Percentiles rank a stretch among this genome's conserved stretches.
Evolutionary conservation across 2,888 invertebrate genomes (phyloP).

Genomic region (Brenthis hecate): DNA sequence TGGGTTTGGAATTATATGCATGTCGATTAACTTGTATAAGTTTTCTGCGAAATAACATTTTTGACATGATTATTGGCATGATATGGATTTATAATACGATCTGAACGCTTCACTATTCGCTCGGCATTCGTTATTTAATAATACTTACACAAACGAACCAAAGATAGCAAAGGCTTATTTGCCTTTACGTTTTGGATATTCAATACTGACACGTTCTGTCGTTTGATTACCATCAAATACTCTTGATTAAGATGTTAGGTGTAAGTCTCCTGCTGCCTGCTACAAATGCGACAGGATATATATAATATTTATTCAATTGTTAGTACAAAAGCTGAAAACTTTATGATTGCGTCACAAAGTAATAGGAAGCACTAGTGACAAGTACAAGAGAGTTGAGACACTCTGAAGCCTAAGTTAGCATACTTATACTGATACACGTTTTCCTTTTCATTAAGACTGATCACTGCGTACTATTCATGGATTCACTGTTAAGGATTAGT

Average conservation of each 20-base stretch:
- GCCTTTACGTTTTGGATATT: slow-evolving; percentile 31
- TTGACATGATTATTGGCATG: too few species aligned
- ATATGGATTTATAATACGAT: too few species aligned
- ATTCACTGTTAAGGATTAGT: background rate
- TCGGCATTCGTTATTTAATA: slow-evolving; percentile 31
- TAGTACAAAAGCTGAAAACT: slow-evolving; percentile 41
- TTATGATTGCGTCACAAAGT: slow-evolving; percentile 34
- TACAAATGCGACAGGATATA: slow-evolving; percentile 28
- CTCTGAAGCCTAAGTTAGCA: slow-evolving; percentile 12
- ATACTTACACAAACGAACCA: slow-evolving; percentile 42
- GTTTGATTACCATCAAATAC: slow-evolving; percentile 44
- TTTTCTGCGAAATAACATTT: too few species aligned
- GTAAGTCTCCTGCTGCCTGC: slow-evolving; percentile 28
- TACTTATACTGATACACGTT: slow-evolving; percentile 1
- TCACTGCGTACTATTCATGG: slow-evolving; percentile 5
- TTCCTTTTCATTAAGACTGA: slow-evolving; percentile 23
- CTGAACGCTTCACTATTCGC: background rate
- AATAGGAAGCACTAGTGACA: slow-evolving; percentile 16
- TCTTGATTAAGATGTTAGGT: slow-evolving; percentile 41
- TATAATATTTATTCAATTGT: slow-evolving; percentile 37
- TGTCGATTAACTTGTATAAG: too few species aligned
- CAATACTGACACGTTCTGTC: slow-evolving; percentile 34
- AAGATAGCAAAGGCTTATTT: slow-evolving; percentile 34
- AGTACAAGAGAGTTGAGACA: slow-evolving; percentile 27
- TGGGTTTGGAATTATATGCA: too few species aligned